Conservation (phyloP, 2,888 invertebrate species). For the Suillia variegata region DNA sequence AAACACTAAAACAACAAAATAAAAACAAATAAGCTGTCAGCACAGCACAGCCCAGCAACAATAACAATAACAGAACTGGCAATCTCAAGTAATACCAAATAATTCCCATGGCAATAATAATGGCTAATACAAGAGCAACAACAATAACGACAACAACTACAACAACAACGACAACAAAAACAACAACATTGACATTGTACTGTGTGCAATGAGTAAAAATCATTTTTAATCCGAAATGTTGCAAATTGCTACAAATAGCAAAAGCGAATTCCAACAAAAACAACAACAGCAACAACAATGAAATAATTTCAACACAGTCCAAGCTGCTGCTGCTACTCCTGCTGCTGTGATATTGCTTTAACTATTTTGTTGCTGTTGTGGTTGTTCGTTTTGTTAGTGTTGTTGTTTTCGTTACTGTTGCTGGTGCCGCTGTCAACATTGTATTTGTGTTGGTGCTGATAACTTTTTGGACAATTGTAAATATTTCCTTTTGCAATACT, state of each 20-base stretch:
- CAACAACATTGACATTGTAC: neutral
- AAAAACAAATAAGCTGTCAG: neutral
- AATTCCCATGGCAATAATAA: neutral
- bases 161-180: neutral
- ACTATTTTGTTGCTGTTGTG: conserved; percentile 17
- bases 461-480: conserved; percentile 36
- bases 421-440: conserved; percentile 10
- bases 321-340: neutral
- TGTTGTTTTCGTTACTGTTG: neutral
- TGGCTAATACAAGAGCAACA: conserved; percentile 2
- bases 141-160: conserved; percentile 7
- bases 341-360: conserved; percentile 1
- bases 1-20: neutral
- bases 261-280: neutral
- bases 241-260: conserved; percentile 19
- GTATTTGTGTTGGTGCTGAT: conserved; percentile 34
- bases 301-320: neutral
- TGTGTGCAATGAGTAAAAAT: conserved; percentile 10
- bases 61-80: neutral
- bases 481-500: conserved; percentile 28
- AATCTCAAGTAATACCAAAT: no score
- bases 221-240: conserved; percentile 14
- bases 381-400: neutral
- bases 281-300: conserved; percentile 4
- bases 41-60: conserved; percentile 2